Percentiles rank a stretch among this genome's conserved stretches.
These are phyloP conservation scores for Hirtodrosophila trivittata DNA, from an alignment of 2,888 invertebrate species.

Conservation along the genomic window DNA sequence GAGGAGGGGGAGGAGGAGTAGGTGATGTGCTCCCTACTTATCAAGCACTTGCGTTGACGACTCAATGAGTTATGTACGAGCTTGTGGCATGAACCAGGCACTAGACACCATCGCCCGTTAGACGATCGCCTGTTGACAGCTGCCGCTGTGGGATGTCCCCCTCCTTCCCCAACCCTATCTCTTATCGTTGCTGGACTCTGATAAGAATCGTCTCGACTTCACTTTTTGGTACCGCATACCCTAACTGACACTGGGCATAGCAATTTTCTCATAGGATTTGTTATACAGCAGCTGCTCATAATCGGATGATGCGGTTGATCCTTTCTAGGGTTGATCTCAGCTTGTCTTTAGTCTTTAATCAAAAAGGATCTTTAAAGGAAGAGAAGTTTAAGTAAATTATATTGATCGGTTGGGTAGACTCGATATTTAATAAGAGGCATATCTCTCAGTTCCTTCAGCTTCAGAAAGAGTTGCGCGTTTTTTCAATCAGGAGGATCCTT, in stretches of 20 bases:
- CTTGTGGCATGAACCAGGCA: conserved; percentile 37
- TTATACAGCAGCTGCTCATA: neutral
- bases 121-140: conserved; percentile 41
- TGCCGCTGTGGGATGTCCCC: conserved; percentile 16
- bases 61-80: conserved; percentile 48
- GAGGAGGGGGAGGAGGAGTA: conserved; percentile 1
- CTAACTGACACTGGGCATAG: neutral
- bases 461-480: no score
- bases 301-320: no score
- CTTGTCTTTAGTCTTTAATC: no score
- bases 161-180: neutral
- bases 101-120: conserved; percentile 24
- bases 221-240: conserved; percentile 6
- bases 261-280: neutral
- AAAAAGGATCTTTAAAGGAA: no score
- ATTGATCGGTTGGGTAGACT: no score
- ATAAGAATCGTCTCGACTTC: conserved; percentile 19
- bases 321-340: no score
- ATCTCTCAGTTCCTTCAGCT: no score
- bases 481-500: no score
- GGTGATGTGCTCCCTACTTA: conserved; percentile 21
- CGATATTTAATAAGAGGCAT: no score
- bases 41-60: conserved; percentile 36
- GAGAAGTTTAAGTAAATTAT: no score
- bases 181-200: conserved; percentile 29